A percentile compares a stretch with the other conserved stretches of the same genome.
These are phyloP conservation scores for Epinephelus awoara DNA, from an alignment of 2,797 vertebrate species.

Conservation along the genomic window DNA sequence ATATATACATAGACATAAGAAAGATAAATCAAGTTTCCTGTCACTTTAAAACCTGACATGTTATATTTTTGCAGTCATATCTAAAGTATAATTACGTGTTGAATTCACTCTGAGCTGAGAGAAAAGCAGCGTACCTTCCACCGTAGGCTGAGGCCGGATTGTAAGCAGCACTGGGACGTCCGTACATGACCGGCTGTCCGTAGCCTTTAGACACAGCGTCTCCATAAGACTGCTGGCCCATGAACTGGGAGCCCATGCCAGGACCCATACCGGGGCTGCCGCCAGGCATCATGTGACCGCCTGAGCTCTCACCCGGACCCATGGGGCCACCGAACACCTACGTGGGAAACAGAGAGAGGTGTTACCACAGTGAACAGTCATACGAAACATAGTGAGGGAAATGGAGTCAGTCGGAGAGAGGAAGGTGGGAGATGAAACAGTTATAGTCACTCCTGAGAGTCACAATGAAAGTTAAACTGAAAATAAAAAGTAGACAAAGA, in stretches of 20 bases:
- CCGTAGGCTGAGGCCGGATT: constrained; percentile 78
- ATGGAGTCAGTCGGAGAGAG: too few species aligned
- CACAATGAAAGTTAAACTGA: too few species aligned
- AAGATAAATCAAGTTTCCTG: too few species aligned
- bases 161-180: constrained; percentile 84
- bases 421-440: too few species aligned
- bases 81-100: too few species aligned
- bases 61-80: too few species aligned
- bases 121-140: constrained; percentile 73
- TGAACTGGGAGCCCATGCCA: constrained; percentile 87
- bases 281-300: constrained; percentile 92
- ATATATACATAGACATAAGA: too few species aligned
- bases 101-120: too few species aligned
- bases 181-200: constrained; percentile 90
- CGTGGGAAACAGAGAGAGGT: constrained; percentile 14
- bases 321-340: constrained; percentile 93
- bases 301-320: constrained; percentile 93
- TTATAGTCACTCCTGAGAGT: too few species aligned
- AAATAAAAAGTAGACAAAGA: too few species aligned
- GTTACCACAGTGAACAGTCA: neutral
- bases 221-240: constrained; percentile 91
- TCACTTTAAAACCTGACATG: too few species aligned
- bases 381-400: too few species aligned
- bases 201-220: constrained; percentile 90
- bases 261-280: constrained; percentile 89